These are phyloP conservation scores for Lagopus leucura DNA, from an alignment of 2,113 vertebrate species.

Conservation along the genomic window DNA sequence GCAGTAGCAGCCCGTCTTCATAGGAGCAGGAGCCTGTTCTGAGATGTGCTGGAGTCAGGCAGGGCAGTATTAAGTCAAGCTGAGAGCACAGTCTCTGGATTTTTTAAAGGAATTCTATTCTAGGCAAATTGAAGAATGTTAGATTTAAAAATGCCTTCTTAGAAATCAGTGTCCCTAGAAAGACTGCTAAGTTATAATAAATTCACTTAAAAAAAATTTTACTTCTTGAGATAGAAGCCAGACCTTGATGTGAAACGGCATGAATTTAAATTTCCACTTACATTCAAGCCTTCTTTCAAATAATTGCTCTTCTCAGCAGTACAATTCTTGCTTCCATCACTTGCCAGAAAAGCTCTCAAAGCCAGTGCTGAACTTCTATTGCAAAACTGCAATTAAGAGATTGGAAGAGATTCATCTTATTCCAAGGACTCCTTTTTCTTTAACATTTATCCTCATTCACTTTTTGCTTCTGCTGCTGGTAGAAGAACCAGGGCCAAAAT, in stretches of 20 bases:
- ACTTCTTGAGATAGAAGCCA: not conserved
- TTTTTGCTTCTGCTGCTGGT: not conserved
- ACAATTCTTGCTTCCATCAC: not conserved
- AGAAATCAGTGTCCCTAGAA: not conserved
- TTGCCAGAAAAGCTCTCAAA: not conserved
- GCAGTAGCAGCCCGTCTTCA: not conserved
- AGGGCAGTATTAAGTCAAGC: not conserved
- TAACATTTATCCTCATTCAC: not conserved
- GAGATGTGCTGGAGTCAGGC: not conserved
- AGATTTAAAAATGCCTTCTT: not conserved
- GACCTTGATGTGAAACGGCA: not conserved
- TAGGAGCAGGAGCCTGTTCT: not conserved
- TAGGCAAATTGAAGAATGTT: not conserved
- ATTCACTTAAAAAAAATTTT: not conserved
- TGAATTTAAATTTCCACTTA: not conserved
- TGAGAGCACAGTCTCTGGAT: not conserved
- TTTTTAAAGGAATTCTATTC: not conserved
- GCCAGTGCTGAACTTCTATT: not conserved
- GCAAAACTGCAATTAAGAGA: not conserved
- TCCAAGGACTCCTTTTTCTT: not conserved
- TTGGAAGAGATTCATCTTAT: not conserved
- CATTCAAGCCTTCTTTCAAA: not conserved
- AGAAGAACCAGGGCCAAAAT: not conserved
- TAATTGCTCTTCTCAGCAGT: not conserved
- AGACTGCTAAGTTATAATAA: not conserved